Base-by-base conservation (phyloP, 2,113 vertebrate genomes). In the Amblyornis subalaris region DNA sequence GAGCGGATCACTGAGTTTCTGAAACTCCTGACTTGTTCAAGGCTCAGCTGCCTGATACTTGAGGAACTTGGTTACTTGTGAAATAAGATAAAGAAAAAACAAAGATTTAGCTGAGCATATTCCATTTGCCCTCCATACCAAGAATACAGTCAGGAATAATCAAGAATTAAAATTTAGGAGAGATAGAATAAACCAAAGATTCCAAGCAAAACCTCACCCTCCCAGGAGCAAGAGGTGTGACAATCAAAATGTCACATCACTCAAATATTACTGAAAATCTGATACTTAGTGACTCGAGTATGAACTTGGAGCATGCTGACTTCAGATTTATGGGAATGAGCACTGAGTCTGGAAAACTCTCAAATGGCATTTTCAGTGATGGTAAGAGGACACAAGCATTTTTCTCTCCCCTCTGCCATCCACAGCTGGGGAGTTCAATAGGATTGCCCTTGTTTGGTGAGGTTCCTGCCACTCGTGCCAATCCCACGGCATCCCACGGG, bases 1-100 rank as follows among this genome's bases (percentile, higher is more conserved):
- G 58, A 95, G 73, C 92, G 73, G 94, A 95, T 94, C 76, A 81
- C 28, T 90, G 64, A 91, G 53, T 95, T 96, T 93, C 66, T 84
- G 47, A 96, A 95, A 54, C 44, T 80, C 55, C 38, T 81, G 75
- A 95, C 73, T 6, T 1, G 19, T 66, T 84, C 50, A 35, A 50
- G 23, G 35, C 60, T 62, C 64, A 93, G 69, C 51, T 74, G 50
- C 73, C 77, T 70, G 62, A 62, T 92, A n/a, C n/a, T 35, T 71
- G 85, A 82, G 61, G 81, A 95, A 88, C 55, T 65, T 89, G 80
- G 31, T 40, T 72, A n/a, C 33, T 73, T 91, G 40, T 45, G 67
- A 83, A 96, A 92, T 73, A 58, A 65, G 8, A 38, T 24, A 19
- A 70, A 38, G 36, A 21, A 78, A 90, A 86, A 40, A 23, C 42